Conservation (phyloP, 2,888 invertebrate genomes). For the Himalopsyche kuldschensis region DNA sequence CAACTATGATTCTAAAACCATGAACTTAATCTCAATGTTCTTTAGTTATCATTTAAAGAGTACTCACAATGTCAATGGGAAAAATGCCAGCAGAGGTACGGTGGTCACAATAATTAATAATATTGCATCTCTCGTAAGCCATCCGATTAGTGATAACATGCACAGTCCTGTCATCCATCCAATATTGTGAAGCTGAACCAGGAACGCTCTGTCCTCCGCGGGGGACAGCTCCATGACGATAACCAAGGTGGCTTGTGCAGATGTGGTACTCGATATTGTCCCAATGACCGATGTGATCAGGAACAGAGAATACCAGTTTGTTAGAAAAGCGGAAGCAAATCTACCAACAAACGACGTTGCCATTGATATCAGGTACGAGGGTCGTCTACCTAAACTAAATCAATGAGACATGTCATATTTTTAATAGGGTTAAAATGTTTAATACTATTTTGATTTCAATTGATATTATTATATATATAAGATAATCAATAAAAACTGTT, state of each 20-base stretch:
- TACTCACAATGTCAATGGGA: constrained; percentile 53
- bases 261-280: constrained; percentile 51
- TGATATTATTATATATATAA: too few relatives aligned
- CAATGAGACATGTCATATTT: background rate
- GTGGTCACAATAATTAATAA: constrained; percentile 55
- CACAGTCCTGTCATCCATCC: constrained; percentile 59
- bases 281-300: constrained; percentile 50
- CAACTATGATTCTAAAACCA: too few relatives aligned
- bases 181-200: constrained; percentile 55
- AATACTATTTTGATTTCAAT: background rate
- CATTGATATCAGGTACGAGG: constrained; percentile 55
- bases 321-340: constrained; percentile 48
- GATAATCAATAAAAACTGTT: too few relatives aligned
- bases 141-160: constrained; percentile 55
- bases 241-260: constrained; percentile 55
- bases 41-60: background rate
- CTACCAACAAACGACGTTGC: constrained; percentile 51
- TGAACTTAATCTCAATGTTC: background rate
- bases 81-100: constrained; percentile 50
- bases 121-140: constrained; percentile 56
- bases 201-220: constrained; percentile 53
- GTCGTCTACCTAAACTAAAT: constrained; percentile 54
- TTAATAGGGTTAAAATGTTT: background rate
- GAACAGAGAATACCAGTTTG: constrained; percentile 50
- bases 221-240: constrained; percentile 60